phyloP scores from a whole-genome alignment of 2,888 invertebrate species.

The Isoperla grammatica region DNA sequence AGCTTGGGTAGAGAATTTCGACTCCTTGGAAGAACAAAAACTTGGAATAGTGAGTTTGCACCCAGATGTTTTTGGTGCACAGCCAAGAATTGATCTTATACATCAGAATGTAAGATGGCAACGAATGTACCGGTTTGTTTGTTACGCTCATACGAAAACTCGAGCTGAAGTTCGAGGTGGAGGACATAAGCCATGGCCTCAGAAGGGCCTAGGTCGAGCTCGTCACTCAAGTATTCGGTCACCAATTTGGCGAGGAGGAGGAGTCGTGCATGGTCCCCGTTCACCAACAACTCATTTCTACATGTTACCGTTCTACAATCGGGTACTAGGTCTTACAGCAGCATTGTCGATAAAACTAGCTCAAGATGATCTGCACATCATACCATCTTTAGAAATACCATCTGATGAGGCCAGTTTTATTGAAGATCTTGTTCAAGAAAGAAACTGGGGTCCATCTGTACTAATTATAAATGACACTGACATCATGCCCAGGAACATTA shows the following conservation, averaged over 20 bases:
- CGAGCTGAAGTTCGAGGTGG: conserved; percentile 85
- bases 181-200: conserved; percentile 93
- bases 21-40: conserved; percentile 67
- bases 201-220: conserved; percentile 87
- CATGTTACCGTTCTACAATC: conserved; percentile 76
- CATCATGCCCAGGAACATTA: conserved; percentile 81
- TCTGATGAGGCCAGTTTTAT: conserved; percentile 72
- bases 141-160: conserved; percentile 70
- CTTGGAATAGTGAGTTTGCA: conserved; percentile 84
- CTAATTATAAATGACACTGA: conserved; percentile 89
- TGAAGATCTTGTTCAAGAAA: conserved; percentile 68
- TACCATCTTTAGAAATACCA: conserved; percentile 81
- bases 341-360: conserved; percentile 87
- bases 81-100: conserved; percentile 82
- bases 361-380: conserved; percentile 91
- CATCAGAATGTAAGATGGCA: conserved; percentile 87
- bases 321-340: conserved; percentile 75
- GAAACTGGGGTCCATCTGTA: conserved; percentile 96
- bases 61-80: conserved; percentile 76
- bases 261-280: conserved; percentile 82
- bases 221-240: conserved; percentile 90
- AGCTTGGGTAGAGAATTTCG: conserved; percentile 82
- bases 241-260: conserved; percentile 80
- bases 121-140: conserved; percentile 68
- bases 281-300: conserved; percentile 88